Percentiles rank a stretch among this genome's conserved stretches.
These are phyloP conservation scores for Ormyrus nitidulus DNA, from an alignment of 2,888 invertebrate species.

Conservation along the genomic window DNA sequence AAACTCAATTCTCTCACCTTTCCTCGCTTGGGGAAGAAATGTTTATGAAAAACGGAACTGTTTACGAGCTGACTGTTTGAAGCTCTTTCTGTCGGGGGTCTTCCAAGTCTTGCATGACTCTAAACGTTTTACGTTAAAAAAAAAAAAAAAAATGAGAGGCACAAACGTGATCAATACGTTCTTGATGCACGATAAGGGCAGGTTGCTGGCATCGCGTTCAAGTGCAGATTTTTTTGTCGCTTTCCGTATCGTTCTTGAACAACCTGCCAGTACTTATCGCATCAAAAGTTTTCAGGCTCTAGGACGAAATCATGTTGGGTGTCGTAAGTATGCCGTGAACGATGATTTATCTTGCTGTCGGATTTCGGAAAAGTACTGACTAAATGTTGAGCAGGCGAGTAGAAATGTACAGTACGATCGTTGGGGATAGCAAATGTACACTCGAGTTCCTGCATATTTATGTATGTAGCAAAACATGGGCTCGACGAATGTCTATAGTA, in stretches of 20 bases:
- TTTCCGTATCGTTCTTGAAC: conserved; percentile 10
- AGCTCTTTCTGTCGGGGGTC: conserved; percentile 63
- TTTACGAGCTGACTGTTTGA: conserved; percentile 64
- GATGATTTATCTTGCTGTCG: background rate
- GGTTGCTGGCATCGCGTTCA: conserved; percentile 24
- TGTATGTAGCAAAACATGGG: background rate
- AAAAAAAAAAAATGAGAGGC: background rate
- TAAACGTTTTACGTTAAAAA: conserved; percentile 7
- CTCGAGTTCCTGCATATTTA: background rate
- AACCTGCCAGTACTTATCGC: conserved; percentile 46
- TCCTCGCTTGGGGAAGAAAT: conserved; percentile 55
- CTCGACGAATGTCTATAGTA: background rate
- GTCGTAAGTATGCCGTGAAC: conserved; percentile 48
- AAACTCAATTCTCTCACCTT: conserved; percentile 69
- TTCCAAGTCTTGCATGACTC: conserved; percentile 38
- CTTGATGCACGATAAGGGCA: conserved; percentile 40
- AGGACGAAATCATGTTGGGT: conserved; percentile 26
- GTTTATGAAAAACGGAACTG: conserved; percentile 6
- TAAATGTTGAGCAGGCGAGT: conserved; percentile 20
- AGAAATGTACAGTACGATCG: background rate
- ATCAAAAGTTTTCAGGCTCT: conserved; percentile 51
- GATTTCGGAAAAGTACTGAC: background rate
- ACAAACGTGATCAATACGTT: conserved; percentile 15
- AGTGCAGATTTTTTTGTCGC: conserved; percentile 8
- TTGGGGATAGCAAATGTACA: background rate